Evolutionary conservation across 2,113 vertebrate genomes (phyloP).

Genomic region (Ascaphus truei): DNA sequence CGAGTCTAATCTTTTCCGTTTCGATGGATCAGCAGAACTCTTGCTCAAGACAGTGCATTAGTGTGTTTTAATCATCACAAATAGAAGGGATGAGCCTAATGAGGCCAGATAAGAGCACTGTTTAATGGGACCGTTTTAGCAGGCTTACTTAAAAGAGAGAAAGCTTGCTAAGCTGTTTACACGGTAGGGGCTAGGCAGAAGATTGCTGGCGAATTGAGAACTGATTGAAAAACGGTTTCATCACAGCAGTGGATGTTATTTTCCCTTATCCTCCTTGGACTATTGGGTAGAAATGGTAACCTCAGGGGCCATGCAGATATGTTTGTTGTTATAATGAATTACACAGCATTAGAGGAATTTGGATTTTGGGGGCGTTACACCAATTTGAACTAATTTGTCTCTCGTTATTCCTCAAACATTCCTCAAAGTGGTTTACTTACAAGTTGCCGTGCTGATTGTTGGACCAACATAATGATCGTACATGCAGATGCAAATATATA

Average conservation of each 20-base stretch:
- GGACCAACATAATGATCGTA: too few species aligned
- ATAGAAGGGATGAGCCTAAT: conserved; percentile 37
- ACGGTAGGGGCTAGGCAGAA: conserved; percentile 13
- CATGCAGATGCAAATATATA: too few species aligned
- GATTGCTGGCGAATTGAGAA: conserved; percentile 28
- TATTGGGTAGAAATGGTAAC: conserved; percentile 19
- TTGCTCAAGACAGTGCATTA: conserved; percentile 36
- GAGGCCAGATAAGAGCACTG: conserved; percentile 37
- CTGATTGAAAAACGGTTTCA: conserved; percentile 28
- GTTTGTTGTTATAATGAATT: conserved; percentile 17
- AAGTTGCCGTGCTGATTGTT: neutral
- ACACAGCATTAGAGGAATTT: conserved; percentile 5
- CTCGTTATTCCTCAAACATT: neutral
- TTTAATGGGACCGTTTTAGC: conserved; percentile 37
- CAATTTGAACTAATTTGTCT: conserved; percentile 8
- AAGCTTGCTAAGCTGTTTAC: conserved; percentile 38
- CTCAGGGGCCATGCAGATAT: conserved; percentile 4
- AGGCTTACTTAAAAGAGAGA: conserved; percentile 38
- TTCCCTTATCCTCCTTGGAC: neutral
- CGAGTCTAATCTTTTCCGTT: conserved; percentile 27
- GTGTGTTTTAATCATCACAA: conserved; percentile 37
- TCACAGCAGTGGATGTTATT: neutral
- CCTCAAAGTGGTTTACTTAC: neutral
- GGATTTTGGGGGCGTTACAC: neutral
- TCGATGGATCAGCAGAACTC: conserved; percentile 35